Evolutionary conservation across 2,888 invertebrate genomes (phyloP).

Genomic region (Pheosia tremula): DNA sequence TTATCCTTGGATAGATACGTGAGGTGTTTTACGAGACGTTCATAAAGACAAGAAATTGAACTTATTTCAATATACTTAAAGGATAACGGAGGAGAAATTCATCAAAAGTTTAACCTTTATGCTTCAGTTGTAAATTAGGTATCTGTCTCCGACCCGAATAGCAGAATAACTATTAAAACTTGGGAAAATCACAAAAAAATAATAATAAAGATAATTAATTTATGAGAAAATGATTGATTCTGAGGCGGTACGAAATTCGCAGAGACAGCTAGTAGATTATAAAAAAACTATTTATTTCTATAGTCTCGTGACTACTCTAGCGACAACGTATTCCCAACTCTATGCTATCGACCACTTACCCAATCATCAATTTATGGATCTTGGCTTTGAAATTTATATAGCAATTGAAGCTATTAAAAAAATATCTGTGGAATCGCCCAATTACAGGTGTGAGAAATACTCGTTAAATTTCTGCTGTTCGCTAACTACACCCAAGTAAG

Average conservation of each 20-base stretch:
- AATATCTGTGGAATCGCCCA: constrained; percentile 22
- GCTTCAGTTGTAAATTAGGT: too few species aligned
- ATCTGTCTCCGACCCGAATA: too few species aligned
- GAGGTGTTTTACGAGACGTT: neutral
- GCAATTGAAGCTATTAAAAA: constrained; percentile 3
- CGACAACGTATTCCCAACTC: neutral
- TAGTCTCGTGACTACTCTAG: neutral
- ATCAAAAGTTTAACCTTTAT: neutral
- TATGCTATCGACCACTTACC: neutral
- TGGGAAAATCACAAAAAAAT: too few species aligned
- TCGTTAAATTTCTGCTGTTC: neutral
- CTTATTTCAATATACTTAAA: neutral
- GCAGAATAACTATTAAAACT: too few species aligned
- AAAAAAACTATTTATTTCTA: neutral
- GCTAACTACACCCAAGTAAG: too few species aligned
- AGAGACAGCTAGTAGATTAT: neutral
- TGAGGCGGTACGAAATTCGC: too few species aligned
- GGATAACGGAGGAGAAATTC: neutral
- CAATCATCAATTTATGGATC: constrained; percentile 19
- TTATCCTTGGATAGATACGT: neutral
- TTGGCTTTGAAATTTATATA: constrained; percentile 2
- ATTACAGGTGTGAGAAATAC: constrained; percentile 1
- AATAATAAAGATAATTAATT: too few species aligned
- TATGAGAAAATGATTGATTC: too few species aligned
- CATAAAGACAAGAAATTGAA: neutral